Conservation (phyloP, 2,797 vertebrate species). For the Anguilla marmorata region DNA sequence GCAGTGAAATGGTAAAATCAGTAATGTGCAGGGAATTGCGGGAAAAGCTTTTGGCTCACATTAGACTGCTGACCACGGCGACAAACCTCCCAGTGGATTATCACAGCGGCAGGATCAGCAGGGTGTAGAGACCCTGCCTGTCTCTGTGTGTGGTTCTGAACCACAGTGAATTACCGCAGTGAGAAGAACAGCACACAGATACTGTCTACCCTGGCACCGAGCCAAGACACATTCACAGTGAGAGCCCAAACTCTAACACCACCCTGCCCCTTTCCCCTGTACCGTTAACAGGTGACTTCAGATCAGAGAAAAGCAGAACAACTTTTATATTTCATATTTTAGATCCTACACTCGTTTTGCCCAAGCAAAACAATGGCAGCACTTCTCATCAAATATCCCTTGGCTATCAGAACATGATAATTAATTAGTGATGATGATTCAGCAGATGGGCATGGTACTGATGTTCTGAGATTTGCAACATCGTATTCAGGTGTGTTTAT, state of each 20-base stretch:
- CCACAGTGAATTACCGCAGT: background rate
- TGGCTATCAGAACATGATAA: background rate
- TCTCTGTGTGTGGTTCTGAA: constrained; percentile 7
- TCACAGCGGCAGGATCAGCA: background rate
- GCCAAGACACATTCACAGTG: background rate
- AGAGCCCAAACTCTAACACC: background rate
- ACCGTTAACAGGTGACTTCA: background rate
- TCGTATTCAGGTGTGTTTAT: background rate
- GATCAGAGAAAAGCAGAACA: background rate
- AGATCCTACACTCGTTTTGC: background rate
- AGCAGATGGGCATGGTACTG: background rate
- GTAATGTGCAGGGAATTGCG: background rate
- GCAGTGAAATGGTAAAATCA: background rate
- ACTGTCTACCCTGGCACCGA: background rate
- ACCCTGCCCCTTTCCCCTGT: background rate
- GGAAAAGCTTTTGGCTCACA: background rate
- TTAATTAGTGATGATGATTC: background rate
- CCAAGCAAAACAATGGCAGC: background rate
- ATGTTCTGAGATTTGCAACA: background rate
- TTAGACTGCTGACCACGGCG: background rate
- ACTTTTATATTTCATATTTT: background rate
- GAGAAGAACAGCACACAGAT: background rate
- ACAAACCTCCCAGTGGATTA: background rate
- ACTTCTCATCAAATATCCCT: background rate
- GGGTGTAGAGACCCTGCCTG: background rate